A percentile compares a stretch with the other conserved stretches of the same genome.
Evolutionary conservation across 2,888 invertebrate genomes (phyloP).

Genomic region (Apamea monoglypha): DNA sequence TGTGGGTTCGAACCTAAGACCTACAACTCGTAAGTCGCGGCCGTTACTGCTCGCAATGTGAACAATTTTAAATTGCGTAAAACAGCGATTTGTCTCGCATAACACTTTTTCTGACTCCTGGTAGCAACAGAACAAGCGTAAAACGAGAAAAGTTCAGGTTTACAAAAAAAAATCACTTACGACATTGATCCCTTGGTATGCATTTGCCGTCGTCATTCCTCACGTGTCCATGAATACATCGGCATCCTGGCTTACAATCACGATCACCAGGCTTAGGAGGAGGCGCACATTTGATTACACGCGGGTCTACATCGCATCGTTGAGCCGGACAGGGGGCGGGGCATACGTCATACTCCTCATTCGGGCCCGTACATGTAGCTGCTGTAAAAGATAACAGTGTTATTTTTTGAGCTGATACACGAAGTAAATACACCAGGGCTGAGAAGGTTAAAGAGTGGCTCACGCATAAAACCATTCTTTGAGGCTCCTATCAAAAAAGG

Average conservation of each 20-base stretch:
- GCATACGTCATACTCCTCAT: conserved; percentile 70
- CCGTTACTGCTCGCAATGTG: too few species aligned
- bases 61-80: background rate
- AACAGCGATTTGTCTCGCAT: background rate
- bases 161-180: conserved; percentile 27
- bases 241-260: conserved; percentile 69
- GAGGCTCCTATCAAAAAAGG: background rate
- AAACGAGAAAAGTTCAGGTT: rapidly evolving
- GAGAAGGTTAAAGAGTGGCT: too few species aligned
- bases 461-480: background rate
- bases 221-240: conserved; percentile 69
- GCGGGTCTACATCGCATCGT: conserved; percentile 68
- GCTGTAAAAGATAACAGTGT: conserved; percentile 3
- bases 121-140: background rate
- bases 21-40: too few species aligned
- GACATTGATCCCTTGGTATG: conserved; percentile 58
- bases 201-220: conserved; percentile 64
- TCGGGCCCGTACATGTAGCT: conserved; percentile 58
- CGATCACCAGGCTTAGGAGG: conserved; percentile 71
- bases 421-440: background rate
- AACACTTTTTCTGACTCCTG: background rate
- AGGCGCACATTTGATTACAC: conserved; percentile 62
- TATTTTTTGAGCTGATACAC: background rate
- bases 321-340: conserved; percentile 64
- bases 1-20: too few species aligned